Percentiles rank a stretch among this genome's conserved stretches.
Evolutionary conservation across 2,113 vertebrate genomes (phyloP).

Genomic region (Aptenodytes forsteri): DNA sequence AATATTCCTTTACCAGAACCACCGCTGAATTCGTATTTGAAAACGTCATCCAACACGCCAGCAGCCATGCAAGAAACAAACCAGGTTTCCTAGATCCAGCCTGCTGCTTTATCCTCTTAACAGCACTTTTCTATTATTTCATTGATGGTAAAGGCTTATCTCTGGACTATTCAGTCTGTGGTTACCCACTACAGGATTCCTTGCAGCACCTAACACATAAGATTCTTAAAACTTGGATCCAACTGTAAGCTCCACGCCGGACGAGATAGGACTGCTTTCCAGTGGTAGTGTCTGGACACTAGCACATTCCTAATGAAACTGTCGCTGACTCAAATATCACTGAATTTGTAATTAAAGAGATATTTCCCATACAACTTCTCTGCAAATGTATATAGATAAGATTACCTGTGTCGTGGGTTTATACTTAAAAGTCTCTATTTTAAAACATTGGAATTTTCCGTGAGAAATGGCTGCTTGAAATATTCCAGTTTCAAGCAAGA

Average conservation of each 20-base stretch:
- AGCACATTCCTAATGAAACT: background rate
- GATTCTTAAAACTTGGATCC: background rate
- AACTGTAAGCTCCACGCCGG: fast-evolving
- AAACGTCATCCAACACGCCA: background rate
- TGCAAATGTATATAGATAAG: background rate
- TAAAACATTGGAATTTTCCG: background rate
- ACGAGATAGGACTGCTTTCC: background rate
- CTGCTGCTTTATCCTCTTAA: background rate
- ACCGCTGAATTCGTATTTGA: fast-evolving
- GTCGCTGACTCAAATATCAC: background rate
- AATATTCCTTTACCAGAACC: background rate
- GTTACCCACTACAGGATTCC: background rate
- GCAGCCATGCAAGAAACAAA: background rate
- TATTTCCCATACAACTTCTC: background rate
- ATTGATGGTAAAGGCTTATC: background rate
- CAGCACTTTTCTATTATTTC: background rate
- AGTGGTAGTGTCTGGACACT: background rate
- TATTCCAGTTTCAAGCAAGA: background rate
- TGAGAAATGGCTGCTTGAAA: background rate
- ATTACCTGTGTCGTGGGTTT: background rate
- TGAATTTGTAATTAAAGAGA: background rate
- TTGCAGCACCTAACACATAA: background rate
- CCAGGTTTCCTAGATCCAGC: background rate
- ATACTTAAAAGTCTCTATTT: background rate
- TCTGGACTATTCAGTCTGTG: background rate